Percentiles rank a stretch among this genome's conserved stretches.
Evolutionary conservation across 2,888 invertebrate genomes (phyloP).

Genomic region (Nomada flava): DNA sequence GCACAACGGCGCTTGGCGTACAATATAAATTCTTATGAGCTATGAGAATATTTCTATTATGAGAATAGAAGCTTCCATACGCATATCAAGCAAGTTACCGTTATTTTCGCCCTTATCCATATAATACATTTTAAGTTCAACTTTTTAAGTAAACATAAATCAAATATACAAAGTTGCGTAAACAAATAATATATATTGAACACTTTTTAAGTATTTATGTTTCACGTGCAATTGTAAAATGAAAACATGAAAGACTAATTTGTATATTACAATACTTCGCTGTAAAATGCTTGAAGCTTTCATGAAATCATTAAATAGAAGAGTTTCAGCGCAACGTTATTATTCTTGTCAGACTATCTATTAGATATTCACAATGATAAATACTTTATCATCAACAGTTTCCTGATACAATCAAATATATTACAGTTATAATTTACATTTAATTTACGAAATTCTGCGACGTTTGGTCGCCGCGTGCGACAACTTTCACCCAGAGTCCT

Average conservation of each 20-base stretch:
- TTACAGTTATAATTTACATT: slow-evolving; percentile 24
- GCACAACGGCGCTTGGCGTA: not conserved
- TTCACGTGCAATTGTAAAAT: not conserved
- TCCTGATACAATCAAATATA: not conserved
- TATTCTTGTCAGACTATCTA: not conserved
- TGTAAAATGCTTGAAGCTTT: not conserved
- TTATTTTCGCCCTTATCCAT: no score
- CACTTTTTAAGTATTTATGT: not conserved
- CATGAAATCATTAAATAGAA: not conserved
- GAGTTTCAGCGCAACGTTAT: not conserved
- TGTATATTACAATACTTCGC: not conserved
- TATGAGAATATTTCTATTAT: no score
- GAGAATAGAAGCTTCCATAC: no score
- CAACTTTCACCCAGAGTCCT: slow-evolving; percentile 86
- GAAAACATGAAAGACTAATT: not conserved
- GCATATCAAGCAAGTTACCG: no score
- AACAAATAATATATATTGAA: no score
- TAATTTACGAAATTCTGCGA: slow-evolving; percentile 2
- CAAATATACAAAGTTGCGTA: no score
- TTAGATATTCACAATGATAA: not conserved
- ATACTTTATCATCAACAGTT: not conserved
- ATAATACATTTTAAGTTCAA: no score
- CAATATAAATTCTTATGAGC: not conserved
- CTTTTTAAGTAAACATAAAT: no score
- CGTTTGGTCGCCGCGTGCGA: slow-evolving; percentile 76